Base-by-base conservation (phyloP, 2,113 vertebrate genomes). In the Poeciliopsis prolifica region DNA sequence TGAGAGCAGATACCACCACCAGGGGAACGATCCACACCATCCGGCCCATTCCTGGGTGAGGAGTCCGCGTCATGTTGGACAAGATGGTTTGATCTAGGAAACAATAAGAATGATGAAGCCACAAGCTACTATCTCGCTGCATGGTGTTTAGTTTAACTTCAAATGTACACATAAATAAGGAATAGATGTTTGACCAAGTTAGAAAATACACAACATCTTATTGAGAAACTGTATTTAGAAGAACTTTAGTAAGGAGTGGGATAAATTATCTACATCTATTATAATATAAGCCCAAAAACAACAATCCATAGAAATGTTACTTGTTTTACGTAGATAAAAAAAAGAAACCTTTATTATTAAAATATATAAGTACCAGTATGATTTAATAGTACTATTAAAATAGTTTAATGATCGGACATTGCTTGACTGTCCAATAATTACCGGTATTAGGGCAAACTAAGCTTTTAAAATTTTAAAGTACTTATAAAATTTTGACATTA, bases 21-120 rank as follows among this genome's bases (percentile, higher is more conserved):
- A 99, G 92, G 2, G 98, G 98, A 88, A 99, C 96, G 66, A 99
- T 96, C 98, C 98, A 99, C 88, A 98, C 97, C 96, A 98, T 96
- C 92, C 95, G 94, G 84, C 95, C 95, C 28, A 95, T 94, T 40
- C 94, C 92, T 10, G 95, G 94, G 29, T 86, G 78, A 13, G 90
- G 87, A 72, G 93, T 94, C 0, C 94, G 95, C 37, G 95, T 94
- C 94, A 96, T 94, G 60, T 96, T 96, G 78, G 96, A 95, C 81
- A 95, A 93, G 83, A 93, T 93, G 86, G 96, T 93, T 70, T 67
- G 54, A 33, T 95, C 94, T 95, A 86, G 12, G 80, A 78, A 6
- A 61, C 5, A 26, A 77, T 0, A 11, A 54, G 19, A 51, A 51
- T 8, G 19, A 24, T 17, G 19, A 0, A 51, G 48, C 48, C 48